These are phyloP conservation scores for Drosophila subsilvestris DNA, from an alignment of 2,888 invertebrate species.

Conservation along the genomic window DNA sequence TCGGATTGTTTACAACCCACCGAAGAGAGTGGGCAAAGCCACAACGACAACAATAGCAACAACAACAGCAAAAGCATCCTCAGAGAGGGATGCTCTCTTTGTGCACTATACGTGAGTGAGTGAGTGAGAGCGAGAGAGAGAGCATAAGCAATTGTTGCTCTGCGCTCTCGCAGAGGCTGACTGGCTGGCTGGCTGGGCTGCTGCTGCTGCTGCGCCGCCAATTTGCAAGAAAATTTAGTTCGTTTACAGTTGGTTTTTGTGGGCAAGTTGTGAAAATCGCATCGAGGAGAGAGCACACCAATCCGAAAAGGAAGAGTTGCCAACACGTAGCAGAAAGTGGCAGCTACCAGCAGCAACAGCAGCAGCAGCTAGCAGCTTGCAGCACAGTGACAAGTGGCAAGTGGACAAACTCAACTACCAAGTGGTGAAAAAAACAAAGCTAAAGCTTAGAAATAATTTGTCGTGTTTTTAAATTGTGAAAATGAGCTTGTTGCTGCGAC, in stretches of 20 bases:
- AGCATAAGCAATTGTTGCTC: constrained; percentile 5
- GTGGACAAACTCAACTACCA: constrained; percentile 20
- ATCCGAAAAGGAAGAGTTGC: constrained; percentile 37
- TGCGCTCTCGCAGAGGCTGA: constrained; percentile 51
- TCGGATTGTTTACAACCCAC: constrained; percentile 64
- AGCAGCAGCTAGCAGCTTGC: not conserved
- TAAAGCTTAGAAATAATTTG: not conserved
- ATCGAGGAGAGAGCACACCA: constrained; percentile 44
- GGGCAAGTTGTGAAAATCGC: constrained; percentile 72
- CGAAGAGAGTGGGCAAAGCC: constrained; percentile 34
- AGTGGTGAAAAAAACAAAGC: constrained; percentile 10
- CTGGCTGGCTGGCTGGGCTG: constrained; percentile 33
- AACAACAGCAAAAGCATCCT: constrained; percentile 25
- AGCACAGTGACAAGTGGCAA: constrained; percentile 1
- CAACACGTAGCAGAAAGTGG: constrained; percentile 32
- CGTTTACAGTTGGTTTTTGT: constrained; percentile 75
- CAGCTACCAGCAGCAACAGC: constrained; percentile 2
- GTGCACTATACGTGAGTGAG: constrained; percentile 3
- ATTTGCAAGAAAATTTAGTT: constrained; percentile 78
- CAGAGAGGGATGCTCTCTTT: constrained; percentile 11
- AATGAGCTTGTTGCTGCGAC: constrained; percentile 31
- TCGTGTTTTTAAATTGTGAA: constrained; percentile 16
- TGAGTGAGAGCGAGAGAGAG: constrained; percentile 28
- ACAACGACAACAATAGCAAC: constrained; percentile 22
- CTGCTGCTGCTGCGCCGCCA: constrained; percentile 68